phyloP scores from a whole-genome alignment of 2,113 vertebrate genomes.

The Eupsittula cactorum region DNA sequence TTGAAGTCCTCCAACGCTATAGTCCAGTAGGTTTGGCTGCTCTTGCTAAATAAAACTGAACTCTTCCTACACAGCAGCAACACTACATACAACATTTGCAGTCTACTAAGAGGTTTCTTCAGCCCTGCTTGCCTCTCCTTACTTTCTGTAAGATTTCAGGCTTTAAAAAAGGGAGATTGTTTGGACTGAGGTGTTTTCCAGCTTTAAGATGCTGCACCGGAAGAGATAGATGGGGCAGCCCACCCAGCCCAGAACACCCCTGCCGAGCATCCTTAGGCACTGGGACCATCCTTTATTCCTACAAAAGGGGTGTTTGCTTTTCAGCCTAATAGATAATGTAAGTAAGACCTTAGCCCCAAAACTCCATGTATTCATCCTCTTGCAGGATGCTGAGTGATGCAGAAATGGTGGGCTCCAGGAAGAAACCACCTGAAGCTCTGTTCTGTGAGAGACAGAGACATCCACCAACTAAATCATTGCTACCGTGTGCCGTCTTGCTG shows the following conservation, averaged over 20 bases:
- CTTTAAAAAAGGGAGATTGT: not conserved
- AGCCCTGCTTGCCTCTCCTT: not conserved
- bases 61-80: not conserved
- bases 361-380: not conserved
- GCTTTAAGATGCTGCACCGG: not conserved
- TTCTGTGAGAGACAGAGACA: not conserved
- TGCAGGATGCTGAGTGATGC: not conserved
- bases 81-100: not conserved
- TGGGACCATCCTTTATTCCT: not conserved
- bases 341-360: not conserved
- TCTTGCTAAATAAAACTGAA: not conserved
- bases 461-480: not conserved
- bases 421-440: not conserved
- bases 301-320: not conserved
- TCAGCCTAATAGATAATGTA: not conserved
- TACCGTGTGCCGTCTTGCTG: rapidly evolving
- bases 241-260: not conserved
- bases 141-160: not conserved
- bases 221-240: not conserved
- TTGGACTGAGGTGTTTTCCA: not conserved
- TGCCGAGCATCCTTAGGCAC: not conserved
- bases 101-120: not conserved
- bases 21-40: not conserved
- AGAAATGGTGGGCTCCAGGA: not conserved
- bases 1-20: not conserved